Percentiles rank a stretch among this genome's conserved stretches.
phyloP scores from a whole-genome alignment of 2,888 invertebrate species.

The Drosophila falleni region DNA sequence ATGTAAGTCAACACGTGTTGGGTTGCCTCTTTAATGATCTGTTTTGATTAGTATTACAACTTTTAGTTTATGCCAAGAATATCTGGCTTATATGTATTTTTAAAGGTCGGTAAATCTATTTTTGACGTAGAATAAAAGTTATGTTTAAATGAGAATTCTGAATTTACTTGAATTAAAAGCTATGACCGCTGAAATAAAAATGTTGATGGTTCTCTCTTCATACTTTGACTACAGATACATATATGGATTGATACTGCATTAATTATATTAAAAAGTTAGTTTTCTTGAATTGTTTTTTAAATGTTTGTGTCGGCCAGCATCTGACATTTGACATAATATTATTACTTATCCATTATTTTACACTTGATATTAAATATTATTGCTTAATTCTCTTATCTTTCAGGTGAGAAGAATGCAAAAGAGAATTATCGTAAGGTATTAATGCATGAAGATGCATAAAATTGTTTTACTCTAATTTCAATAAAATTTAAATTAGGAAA shows the following conservation, averaged over 20 bases:
- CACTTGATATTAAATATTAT: neutral
- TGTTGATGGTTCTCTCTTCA: neutral
- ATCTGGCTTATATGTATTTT: constrained; percentile 7
- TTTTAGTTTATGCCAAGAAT: constrained; percentile 5
- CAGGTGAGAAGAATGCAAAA: constrained; percentile 60
- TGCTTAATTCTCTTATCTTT: constrained; percentile 23
- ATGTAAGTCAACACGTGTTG: constrained; percentile 26
- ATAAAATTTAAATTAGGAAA: neutral
- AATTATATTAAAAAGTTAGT: neutral
- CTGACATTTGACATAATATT: no score
- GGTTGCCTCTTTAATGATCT: constrained; percentile 1
- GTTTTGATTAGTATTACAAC: constrained; percentile 6
- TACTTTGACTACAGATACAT: no score
- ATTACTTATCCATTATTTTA: neutral
- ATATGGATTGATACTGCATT: neutral
- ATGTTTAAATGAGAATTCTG: neutral
- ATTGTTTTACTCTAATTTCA: neutral
- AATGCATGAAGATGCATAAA: constrained; percentile 15
- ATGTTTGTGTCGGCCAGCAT: no score
- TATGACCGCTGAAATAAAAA: neutral
- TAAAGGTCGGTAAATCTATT: neutral
- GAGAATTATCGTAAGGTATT: constrained; percentile 56
- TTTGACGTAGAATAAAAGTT: constrained; percentile 6
- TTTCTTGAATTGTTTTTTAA: neutral
- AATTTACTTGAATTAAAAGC: neutral